Percentiles rank a stretch among this genome's conserved stretches.
These are phyloP conservation scores for Eupithecia insigniata DNA, from an alignment of 2,888 invertebrate species.

Conservation along the genomic window DNA sequence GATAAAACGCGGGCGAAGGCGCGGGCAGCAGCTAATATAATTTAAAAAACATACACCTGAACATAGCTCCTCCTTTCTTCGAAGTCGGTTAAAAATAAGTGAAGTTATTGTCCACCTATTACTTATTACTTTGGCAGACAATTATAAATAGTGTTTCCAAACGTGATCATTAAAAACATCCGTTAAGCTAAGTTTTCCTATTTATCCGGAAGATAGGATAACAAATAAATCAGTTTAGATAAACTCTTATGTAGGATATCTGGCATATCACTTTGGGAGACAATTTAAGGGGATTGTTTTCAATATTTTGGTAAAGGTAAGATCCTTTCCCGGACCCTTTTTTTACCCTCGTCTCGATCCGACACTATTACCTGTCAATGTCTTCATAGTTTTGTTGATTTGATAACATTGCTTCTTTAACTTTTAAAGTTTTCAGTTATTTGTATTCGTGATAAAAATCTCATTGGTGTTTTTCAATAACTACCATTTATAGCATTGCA, in stretches of 20 bases:
- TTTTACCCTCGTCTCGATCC: conserved; percentile 70
- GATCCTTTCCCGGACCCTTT: conserved; percentile 71
- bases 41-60: too few relatives aligned
- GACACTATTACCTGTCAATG: conserved; percentile 74
- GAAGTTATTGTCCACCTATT: too few relatives aligned
- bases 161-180: not conserved
- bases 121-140: not conserved
- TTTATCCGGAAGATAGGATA: not conserved
- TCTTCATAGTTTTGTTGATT: conserved; percentile 70
- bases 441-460: not conserved
- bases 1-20: too few relatives aligned
- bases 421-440: not conserved
- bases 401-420: conserved; percentile 36
- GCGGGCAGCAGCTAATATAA: too few relatives aligned
- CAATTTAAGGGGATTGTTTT: conserved; percentile 43
- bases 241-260: conserved; percentile 16
- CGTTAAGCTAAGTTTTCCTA: not conserved
- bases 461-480: not conserved
- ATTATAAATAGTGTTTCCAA: not conserved
- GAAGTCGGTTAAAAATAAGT: too few relatives aligned
- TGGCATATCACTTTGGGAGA: conserved; percentile 21
- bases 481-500: too few relatives aligned
- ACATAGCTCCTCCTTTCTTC: too few relatives aligned
- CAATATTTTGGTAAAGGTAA: conserved; percentile 60
- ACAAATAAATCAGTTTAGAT: conserved; percentile 23